Evolutionary conservation across 1,140 invertebrate species (phyloP), one percentile per base, ranked within the genome.

Genomic region (Zaprionus nigranus): DNA sequence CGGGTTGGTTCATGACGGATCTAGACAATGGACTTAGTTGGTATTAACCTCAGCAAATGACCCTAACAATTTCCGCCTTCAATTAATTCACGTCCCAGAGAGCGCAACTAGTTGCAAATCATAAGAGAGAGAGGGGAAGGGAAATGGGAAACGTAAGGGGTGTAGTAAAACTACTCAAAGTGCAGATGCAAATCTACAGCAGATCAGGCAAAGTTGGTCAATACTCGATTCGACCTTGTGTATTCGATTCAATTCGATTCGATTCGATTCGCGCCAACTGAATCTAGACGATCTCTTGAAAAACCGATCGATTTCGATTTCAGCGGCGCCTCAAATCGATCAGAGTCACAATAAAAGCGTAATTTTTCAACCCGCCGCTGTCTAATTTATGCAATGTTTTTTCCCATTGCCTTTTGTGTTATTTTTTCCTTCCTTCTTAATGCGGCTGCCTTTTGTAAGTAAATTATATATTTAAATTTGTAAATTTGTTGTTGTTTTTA

Each of bases 401-500:
- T 76, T 63, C 24, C 60, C 54, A 68, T 85, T 82, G 38, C 34
- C 70, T 77, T 82, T 78, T 60, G 57, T 51, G 11, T 5, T 40
- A 40, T 6, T 24, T 22, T 22, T 24, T 51, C 17, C 46, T 24
- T 51, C 3, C 46, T 51, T 51, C 46, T 51, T 11, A 11, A 34
- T 34, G 9, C 38, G 62, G 49, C 43, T 68, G 68, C 38, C 36
- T 43, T 43, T 34, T 83, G 67, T 82, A 83, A 88, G 66, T 88
- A 78, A 88, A 88, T 88, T 87, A 88, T 87, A 88, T 75, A 88
- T 82, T 79, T 64, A 84, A 88, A 88, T 85, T 82, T 38, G 75
- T 62, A 79, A 82, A 86, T 87, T 88, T 49, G 80, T 79, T 72
- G 61, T 38, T 49, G 61, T 84, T 57, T 67, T 71, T 71, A 76